Percentiles rank a stretch among this genome's conserved stretches.
Conservation (phyloP, 2,888 invertebrate genomes). For the Dexiosoma caninum region DNA sequence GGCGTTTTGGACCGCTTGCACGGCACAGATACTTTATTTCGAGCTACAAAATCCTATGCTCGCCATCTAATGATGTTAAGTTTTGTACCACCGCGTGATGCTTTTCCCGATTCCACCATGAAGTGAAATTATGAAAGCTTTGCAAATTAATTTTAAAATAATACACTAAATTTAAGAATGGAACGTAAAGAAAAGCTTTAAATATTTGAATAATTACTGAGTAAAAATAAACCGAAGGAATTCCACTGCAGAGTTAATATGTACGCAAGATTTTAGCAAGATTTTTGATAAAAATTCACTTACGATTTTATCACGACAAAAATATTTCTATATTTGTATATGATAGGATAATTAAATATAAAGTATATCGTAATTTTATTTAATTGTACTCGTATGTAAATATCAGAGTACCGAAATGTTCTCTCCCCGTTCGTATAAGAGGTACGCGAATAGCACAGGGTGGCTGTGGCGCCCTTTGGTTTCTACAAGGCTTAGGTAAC, state of each 20-base stretch:
- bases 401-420: too few relatives aligned
- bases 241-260: slow-evolving; percentile 11
- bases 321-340: background rate
- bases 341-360: slow-evolving; percentile 32
- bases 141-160: background rate
- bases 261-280: background rate
- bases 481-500: slow-evolving; percentile 11
- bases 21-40: slow-evolving; percentile 88
- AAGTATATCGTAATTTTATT: slow-evolving; percentile 32
- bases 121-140: slow-evolving; percentile 64
- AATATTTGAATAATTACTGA: slow-evolving; percentile 24
- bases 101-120: slow-evolving; percentile 81
- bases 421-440: too few relatives aligned
- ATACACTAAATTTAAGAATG: slow-evolving; percentile 10
- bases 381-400: slow-evolving; percentile 26
- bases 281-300: slow-evolving; percentile 36
- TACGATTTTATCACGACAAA: slow-evolving; percentile 36
- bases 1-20: slow-evolving; percentile 90
- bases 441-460: too few relatives aligned
- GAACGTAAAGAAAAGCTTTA: slow-evolving; percentile 55
- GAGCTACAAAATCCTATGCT: slow-evolving; percentile 83
- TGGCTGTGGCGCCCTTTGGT: too few relatives aligned
- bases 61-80: slow-evolving; percentile 86
- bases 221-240: background rate
- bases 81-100: slow-evolving; percentile 82